These are phyloP conservation scores for Agonopterix heracliana DNA, from an alignment of 2,888 invertebrate genomes.

Conservation along the genomic window DNA sequence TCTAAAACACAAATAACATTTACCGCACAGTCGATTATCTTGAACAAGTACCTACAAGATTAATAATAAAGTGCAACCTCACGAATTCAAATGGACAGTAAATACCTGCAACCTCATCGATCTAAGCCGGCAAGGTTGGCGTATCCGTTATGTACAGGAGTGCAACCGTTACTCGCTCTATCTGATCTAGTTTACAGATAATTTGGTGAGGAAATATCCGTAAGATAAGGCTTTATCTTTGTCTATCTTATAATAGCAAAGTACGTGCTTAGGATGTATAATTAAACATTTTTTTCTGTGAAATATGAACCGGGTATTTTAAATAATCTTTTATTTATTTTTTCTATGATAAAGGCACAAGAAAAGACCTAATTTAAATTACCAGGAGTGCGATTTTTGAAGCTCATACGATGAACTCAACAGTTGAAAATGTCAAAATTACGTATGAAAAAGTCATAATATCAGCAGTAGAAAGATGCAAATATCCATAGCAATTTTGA, in stretches of 20 bases:
- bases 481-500: too few relatives aligned
- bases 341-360: too few relatives aligned
- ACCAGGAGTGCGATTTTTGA: too few relatives aligned
- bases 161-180: constrained; percentile 39
- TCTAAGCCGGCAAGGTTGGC: constrained; percentile 19
- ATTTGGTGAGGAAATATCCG: constrained; percentile 27
- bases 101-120: constrained; percentile 17
- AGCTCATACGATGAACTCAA: too few relatives aligned
- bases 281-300: not conserved
- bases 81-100: constrained; percentile 2
- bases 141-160: constrained; percentile 34
- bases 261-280: constrained; percentile 1
- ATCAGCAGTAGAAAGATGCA: too few relatives aligned
- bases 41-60: not conserved
- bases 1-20: not conserved
- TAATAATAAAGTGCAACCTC: constrained; percentile 2
- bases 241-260: not conserved
- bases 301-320: too few relatives aligned
- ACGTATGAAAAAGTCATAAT: too few relatives aligned
- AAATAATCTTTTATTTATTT: too few relatives aligned
- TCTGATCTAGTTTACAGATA: constrained; percentile 37
- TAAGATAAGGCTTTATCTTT: constrained; percentile 3
- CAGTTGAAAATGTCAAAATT: too few relatives aligned
- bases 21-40: not conserved
- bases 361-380: too few relatives aligned